phyloP scores from a whole-genome alignment of 1,140 invertebrate genomes.

The Leptestheria dahalacensis region DNA sequence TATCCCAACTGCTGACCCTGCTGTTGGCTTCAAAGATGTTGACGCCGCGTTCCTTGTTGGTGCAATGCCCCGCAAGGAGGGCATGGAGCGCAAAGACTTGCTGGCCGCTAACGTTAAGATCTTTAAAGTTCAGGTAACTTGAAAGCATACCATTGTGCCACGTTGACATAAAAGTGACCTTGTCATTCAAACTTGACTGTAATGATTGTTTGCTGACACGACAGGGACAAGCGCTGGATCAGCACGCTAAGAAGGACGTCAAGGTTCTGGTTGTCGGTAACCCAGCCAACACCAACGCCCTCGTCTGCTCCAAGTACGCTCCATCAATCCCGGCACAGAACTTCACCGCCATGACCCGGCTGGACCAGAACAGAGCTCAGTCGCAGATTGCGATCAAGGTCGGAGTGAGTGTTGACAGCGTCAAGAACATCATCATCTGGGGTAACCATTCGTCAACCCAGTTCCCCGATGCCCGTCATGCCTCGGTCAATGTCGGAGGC shows the following conservation, averaged over 20 bases:
- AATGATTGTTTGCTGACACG: no score
- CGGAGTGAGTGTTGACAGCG: constrained; percentile 46
- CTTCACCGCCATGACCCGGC: constrained; percentile 93
- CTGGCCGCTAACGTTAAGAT: constrained; percentile 95
- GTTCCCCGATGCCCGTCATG: constrained; percentile 88
- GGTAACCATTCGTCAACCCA: constrained; percentile 99
- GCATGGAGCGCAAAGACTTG: constrained; percentile 97
- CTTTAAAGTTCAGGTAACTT: constrained; percentile 65
- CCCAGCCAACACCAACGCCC: constrained; percentile 97
- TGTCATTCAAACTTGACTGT: no score
- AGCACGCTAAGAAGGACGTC: constrained; percentile 83
- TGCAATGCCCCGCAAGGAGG: constrained; percentile 93
- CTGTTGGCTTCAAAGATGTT: constrained; percentile 85
- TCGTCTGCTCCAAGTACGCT: constrained; percentile 89
- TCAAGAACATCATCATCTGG: constrained; percentile 94
- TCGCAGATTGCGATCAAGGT: constrained; percentile 43
- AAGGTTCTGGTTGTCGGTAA: constrained; percentile 97
- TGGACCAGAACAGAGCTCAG: constrained; percentile 93
- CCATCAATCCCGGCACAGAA: constrained; percentile 92
- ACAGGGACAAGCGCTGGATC: constrained; percentile 77
- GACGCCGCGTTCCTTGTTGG: constrained; percentile 97
- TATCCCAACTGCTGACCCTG: constrained; percentile 70
- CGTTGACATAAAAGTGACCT: no score
- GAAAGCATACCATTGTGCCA: no score
- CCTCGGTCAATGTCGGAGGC: constrained; percentile 37